These are phyloP conservation scores for Griposia aprilina DNA, from an alignment of 2,888 invertebrate species.

Conservation along the genomic window DNA sequence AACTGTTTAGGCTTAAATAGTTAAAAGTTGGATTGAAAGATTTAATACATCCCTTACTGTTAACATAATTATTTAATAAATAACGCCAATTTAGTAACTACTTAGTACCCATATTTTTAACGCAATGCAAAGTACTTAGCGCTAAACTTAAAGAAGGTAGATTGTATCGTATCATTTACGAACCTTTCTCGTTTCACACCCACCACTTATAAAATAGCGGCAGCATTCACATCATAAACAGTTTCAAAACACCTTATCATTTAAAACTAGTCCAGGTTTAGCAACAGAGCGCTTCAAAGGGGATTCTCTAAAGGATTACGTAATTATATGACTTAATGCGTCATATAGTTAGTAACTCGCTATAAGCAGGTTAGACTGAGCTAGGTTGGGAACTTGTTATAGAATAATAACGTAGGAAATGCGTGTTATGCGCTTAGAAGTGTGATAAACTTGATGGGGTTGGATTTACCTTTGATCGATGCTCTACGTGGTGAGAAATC, in stretches of 20 bases:
- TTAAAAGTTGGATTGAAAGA: neutral
- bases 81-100: neutral
- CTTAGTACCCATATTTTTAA: neutral
- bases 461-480: slow-evolving; percentile 3
- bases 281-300: slow-evolving; percentile 22
- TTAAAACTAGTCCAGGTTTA: slow-evolving; percentile 13
- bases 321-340: slow-evolving; percentile 48
- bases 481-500: neutral
- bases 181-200: neutral
- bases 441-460: slow-evolving; percentile 5
- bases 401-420: slow-evolving; percentile 9
- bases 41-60: neutral
- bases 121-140: neutral
- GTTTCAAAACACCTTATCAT: slow-evolving; percentile 18
- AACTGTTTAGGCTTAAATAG: neutral
- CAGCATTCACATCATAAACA: neutral
- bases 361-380: slow-evolving; percentile 24
- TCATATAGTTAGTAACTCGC: slow-evolving; percentile 33
- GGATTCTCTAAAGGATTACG: slow-evolving; percentile 35
- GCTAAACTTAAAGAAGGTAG: neutral
- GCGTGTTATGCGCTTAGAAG: neutral
- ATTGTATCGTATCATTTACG: neutral
- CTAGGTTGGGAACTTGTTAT: slow-evolving; percentile 21
- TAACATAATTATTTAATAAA: neutral
- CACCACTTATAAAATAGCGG: neutral